Percentiles rank a stretch among this genome's conserved stretches.
Evolutionary conservation across 2,797 vertebrate genomes (phyloP).

Genomic region (Chaenodraco wilsoni): DNA sequence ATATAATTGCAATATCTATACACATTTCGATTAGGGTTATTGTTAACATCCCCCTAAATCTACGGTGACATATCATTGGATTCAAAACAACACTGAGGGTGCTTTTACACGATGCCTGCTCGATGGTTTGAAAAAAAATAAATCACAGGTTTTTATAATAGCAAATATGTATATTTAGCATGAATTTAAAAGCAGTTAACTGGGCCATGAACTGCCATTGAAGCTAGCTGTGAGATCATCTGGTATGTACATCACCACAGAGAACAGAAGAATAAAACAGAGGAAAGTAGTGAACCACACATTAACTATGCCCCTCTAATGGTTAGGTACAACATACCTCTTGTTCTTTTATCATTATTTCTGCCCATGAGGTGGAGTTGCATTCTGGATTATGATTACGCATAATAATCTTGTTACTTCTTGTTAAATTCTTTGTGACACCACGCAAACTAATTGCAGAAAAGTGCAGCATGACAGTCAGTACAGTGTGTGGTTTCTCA

Average conservation of each 20-base stretch:
- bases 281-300: not conserved
- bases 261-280: not conserved
- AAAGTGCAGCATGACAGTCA: not conserved
- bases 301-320: not conserved
- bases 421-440: not conserved
- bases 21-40: too few species aligned
- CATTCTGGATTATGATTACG: not conserved
- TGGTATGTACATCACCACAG: not conserved
- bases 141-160: not conserved
- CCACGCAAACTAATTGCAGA: not conserved
- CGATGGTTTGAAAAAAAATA: not conserved
- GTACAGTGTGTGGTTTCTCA: not conserved
- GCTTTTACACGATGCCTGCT: too few species aligned
- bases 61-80: not conserved
- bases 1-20: too few species aligned
- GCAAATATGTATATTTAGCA: not conserved
- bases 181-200: not conserved
- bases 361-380: not conserved
- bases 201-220: not conserved
- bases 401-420: not conserved
- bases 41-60: too few species aligned
- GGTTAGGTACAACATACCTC: not conserved
- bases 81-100: not conserved
- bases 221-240: not conserved
- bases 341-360: not conserved